These are phyloP conservation scores for Oryzias woworae DNA, from an alignment of 2,113 vertebrate species.

Conservation along the genomic window DNA sequence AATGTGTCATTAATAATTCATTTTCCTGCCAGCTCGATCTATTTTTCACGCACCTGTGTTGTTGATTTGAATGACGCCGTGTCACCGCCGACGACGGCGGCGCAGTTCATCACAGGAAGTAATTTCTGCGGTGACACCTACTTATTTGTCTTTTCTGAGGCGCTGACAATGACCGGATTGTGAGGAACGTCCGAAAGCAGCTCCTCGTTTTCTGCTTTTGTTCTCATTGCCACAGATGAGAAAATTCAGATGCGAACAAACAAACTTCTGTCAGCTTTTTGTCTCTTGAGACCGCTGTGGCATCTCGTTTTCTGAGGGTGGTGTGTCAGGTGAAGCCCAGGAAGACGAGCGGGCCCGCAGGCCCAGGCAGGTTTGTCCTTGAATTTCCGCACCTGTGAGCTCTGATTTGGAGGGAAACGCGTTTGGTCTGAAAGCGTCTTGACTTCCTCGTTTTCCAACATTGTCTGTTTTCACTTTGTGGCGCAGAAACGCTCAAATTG, in stretches of 20 bases:
- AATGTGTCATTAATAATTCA: slow-evolving; percentile 85
- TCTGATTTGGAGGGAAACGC: slow-evolving; percentile 52
- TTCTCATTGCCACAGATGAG: not conserved
- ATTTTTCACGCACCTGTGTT: slow-evolving; percentile 82
- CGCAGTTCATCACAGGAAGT: slow-evolving; percentile 67
- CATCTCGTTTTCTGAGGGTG: no score
- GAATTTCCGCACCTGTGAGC: slow-evolving; percentile 74
- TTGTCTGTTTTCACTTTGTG: slow-evolving; percentile 79
- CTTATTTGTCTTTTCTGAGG: slow-evolving; percentile 72
- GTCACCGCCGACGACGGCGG: slow-evolving; percentile 69
- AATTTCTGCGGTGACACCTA: slow-evolving; percentile 64
- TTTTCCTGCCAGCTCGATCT: slow-evolving; percentile 73
- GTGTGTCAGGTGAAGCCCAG: slow-evolving; percentile 51
- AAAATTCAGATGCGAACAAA: no score
- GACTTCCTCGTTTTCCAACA: slow-evolving; percentile 51
- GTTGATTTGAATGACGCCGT: slow-evolving; percentile 73
- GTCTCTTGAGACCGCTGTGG: no score
- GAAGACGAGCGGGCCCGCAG: slow-evolving; percentile 50
- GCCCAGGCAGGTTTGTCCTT: slow-evolving; percentile 70
- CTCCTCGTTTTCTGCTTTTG: not conserved
- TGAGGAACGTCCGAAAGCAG: slow-evolving; percentile 18
- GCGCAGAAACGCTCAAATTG: slow-evolving; percentile 74
- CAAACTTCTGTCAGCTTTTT: no score
- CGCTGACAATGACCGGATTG: slow-evolving; percentile 54
- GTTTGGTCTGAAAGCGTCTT: slow-evolving; percentile 46